Evolutionary conservation across 2,888 invertebrate species (phyloP).

Genomic region (Scrobipalpa atriplicella): DNA sequence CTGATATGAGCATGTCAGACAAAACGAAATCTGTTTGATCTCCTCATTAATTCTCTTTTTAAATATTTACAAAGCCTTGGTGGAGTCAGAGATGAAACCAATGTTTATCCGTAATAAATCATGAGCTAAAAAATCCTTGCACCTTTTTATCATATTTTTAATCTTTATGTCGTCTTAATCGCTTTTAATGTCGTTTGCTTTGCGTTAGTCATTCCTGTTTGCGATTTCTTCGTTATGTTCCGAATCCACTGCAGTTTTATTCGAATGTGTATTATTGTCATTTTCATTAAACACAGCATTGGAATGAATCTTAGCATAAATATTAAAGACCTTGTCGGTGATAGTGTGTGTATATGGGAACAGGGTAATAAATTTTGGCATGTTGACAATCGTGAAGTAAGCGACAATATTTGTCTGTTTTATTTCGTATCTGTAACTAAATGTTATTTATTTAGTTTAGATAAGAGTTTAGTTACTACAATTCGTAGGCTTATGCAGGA

Average conservation of each 20-base stretch:
- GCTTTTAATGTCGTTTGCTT: background rate
- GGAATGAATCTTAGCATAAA: background rate
- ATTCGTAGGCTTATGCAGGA: conserved; percentile 15
- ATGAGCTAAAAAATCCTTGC: conserved; percentile 5
- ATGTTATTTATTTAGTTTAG: conserved; percentile 60
- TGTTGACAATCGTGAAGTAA: conserved; percentile 55
- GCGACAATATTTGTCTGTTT: conserved; percentile 63
- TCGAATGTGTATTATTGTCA: no score
- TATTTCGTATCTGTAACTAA: conserved; percentile 69
- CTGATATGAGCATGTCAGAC: background rate
- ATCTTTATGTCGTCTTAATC: conserved; percentile 7
- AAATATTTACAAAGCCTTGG: conserved; percentile 21
- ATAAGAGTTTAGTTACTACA: conserved; percentile 70
- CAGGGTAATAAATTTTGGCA: conserved; percentile 66
- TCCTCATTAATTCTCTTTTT: conserved; percentile 6
- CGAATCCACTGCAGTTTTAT: background rate
- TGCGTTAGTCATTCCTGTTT: conserved; percentile 5
- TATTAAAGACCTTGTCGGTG: background rate
- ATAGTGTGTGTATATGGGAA: background rate
- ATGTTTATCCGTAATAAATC: background rate
- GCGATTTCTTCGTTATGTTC: background rate
- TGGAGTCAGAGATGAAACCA: background rate
- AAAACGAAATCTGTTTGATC: background rate
- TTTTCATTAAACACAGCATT: background rate
- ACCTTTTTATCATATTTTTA: conserved; percentile 16